Percentiles rank a stretch among this genome's conserved stretches.
Conservation (phyloP, 2,113 vertebrate species). For the Ptilonorhynchus violaceus region DNA sequence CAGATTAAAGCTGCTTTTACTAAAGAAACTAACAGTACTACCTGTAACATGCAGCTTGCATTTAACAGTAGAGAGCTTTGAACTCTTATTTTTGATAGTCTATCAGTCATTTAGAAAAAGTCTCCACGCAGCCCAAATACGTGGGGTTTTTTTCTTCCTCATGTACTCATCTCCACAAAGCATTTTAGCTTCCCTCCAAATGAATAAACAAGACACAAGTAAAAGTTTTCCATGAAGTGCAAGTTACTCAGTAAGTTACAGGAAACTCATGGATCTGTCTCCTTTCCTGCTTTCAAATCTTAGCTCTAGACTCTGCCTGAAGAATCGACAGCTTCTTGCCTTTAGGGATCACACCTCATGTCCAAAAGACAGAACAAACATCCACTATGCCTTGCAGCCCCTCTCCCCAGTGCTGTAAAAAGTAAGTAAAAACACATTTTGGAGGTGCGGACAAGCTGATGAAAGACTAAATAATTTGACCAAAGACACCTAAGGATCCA, state of each 20-base stretch:
- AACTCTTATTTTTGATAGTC: not conserved
- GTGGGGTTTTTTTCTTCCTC: not conserved
- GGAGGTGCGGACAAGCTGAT: not conserved
- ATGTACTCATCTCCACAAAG: not conserved
- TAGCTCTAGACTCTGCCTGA: not conserved
- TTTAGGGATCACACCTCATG: not conserved
- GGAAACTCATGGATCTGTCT: not conserved
- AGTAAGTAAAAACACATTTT: not conserved
- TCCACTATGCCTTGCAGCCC: not conserved
- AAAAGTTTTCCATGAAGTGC: not conserved
- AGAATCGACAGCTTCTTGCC: not conserved
- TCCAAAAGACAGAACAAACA: not conserved
- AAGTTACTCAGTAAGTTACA: not conserved
- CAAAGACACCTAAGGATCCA: not conserved
- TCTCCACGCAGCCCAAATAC: not conserved
- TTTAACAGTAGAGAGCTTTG: not conserved
- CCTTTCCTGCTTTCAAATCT: not conserved
- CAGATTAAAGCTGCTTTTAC: not conserved
- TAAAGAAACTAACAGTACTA: not conserved
- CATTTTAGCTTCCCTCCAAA: not conserved
- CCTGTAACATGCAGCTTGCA: not conserved
- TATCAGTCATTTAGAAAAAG: not conserved
- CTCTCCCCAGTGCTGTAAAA: not conserved
- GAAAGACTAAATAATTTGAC: not conserved
- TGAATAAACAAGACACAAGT: not conserved